Evolutionary conservation across 2,113 vertebrate genomes (phyloP).

Genomic region (Miniopterus natalensis): DNA sequence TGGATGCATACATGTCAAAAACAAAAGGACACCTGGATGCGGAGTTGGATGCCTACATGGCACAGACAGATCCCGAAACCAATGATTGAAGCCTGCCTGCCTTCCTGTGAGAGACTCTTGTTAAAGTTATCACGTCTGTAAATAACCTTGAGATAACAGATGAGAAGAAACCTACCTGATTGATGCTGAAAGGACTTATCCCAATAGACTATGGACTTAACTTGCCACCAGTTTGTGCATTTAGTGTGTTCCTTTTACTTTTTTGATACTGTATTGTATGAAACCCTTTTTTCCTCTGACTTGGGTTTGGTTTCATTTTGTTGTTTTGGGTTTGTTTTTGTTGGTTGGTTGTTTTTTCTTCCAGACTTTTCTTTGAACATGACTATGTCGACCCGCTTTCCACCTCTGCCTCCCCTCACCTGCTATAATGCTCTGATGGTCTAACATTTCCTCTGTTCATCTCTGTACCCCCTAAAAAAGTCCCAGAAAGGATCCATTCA

Average conservation of each 20-base stretch:
- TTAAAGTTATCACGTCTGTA: slow-evolving; percentile 46
- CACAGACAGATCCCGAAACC: slow-evolving; percentile 95
- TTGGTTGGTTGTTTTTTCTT: neutral
- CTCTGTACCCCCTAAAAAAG: neutral
- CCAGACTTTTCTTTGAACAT: slow-evolving; percentile 36
- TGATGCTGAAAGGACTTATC: slow-evolving; percentile 68
- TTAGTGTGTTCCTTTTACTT: slow-evolving; percentile 85
- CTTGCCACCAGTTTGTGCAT: slow-evolving; percentile 60
- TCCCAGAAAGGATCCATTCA: slow-evolving; percentile 8
- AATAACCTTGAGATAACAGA: slow-evolving; percentile 53
- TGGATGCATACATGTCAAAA: slow-evolving; percentile 99
- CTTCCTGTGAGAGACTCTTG: slow-evolving; percentile 62
- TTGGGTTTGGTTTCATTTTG: slow-evolving; percentile 52
- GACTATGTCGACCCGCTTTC: slow-evolving; percentile 52
- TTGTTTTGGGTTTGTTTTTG: neutral
- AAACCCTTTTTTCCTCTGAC: slow-evolving; percentile 72
- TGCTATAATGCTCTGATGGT: neutral
- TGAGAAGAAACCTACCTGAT: slow-evolving; percentile 63
- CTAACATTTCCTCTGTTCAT: slow-evolving; percentile 46
- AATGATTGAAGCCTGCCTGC: slow-evolving; percentile 90
- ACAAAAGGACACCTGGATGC: slow-evolving; percentile 98
- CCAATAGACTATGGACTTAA: slow-evolving; percentile 58
- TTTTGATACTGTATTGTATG: slow-evolving; percentile 89
- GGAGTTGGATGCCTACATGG: slow-evolving; percentile 98
- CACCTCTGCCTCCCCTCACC: neutral